Percentiles rank a stretch among this genome's conserved stretches.
phyloP scores from a whole-genome alignment of 2,113 vertebrate species.

The Anser cygnoides region DNA sequence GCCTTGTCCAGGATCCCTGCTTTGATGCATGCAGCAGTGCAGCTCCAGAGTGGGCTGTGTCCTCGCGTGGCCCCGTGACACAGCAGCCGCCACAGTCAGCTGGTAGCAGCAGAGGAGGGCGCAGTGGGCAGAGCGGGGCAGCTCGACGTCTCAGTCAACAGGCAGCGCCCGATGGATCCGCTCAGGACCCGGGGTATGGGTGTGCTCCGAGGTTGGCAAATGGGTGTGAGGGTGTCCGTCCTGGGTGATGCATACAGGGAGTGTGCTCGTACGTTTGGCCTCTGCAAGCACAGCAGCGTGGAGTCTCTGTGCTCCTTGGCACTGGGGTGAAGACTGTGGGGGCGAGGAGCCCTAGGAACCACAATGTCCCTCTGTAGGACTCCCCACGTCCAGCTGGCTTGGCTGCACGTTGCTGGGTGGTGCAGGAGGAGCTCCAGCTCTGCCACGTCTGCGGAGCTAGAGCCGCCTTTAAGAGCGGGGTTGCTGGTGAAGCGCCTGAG shows the following conservation, averaged over 20 bases:
- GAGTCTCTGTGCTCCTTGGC: not conserved
- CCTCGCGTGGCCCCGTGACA: not conserved
- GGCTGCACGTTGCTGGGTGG: not conserved
- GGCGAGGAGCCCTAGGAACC: not conserved
- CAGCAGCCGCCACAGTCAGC: not conserved
- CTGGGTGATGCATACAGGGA: not conserved
- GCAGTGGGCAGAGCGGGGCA: not conserved
- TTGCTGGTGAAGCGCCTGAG: not conserved
- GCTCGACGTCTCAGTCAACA: not conserved
- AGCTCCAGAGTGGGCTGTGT: not conserved
- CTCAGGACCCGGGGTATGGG: not conserved
- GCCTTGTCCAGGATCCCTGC: not conserved
- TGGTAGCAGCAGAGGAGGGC: not conserved
- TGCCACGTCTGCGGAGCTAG: not conserved
- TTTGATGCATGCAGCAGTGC: not conserved
- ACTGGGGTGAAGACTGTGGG: not conserved
- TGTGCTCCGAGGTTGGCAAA: not conserved
- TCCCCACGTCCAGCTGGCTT: not conserved
- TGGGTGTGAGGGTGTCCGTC: not conserved
- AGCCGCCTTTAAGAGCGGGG: not conserved
- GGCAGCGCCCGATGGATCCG: not conserved
- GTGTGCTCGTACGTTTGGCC: fast-evolving
- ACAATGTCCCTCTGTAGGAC: not conserved
- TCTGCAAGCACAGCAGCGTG: not conserved
- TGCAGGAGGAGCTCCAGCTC: not conserved